Conservation (phyloP, 2,888 invertebrate species). For the Allophyes oxyacanthae region DNA sequence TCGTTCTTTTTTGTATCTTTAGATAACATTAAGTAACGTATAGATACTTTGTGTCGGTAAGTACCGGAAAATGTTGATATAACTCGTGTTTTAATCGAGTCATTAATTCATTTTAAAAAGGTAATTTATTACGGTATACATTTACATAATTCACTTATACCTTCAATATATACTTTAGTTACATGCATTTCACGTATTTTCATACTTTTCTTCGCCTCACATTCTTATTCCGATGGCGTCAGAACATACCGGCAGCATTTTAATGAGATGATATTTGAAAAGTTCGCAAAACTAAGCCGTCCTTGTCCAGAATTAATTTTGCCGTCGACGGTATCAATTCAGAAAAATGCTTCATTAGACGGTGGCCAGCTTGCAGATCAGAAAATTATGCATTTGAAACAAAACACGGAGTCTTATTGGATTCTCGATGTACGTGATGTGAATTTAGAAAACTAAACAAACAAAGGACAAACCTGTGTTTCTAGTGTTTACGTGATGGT, state of each 20-base stretch:
- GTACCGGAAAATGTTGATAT: slow-evolving; percentile 7
- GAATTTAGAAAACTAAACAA: slow-evolving; percentile 64
- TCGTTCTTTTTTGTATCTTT: slow-evolving; percentile 22
- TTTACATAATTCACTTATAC: neutral
- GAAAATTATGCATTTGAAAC: slow-evolving; percentile 65
- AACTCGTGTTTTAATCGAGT: slow-evolving; percentile 4
- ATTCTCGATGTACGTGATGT: slow-evolving; percentile 69
- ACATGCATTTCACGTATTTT: slow-evolving; percentile 24
- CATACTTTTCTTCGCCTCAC: slow-evolving; percentile 14
- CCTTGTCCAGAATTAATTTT: slow-evolving; percentile 42
- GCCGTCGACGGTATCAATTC: slow-evolving; percentile 34
- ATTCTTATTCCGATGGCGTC: slow-evolving; percentile 44
- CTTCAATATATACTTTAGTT: neutral
- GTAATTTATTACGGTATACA: no score
- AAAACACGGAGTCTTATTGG: slow-evolving; percentile 71
- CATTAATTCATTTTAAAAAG: neutral
- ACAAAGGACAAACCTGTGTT: slow-evolving; percentile 69
- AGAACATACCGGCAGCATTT: slow-evolving; percentile 43
- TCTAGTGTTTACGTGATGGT: slow-evolving; percentile 68
- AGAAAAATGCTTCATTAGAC: slow-evolving; percentile 39
- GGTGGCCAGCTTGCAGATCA: slow-evolving; percentile 43
- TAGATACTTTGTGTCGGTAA: slow-evolving; percentile 8
- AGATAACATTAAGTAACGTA: slow-evolving; percentile 16
- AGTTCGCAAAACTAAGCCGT: slow-evolving; percentile 42
- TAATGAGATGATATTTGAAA: slow-evolving; percentile 50